These are phyloP conservation scores for Eulemur mongoz DNA, from an alignment of 2,797 vertebrate species.

Conservation along the genomic window DNA sequence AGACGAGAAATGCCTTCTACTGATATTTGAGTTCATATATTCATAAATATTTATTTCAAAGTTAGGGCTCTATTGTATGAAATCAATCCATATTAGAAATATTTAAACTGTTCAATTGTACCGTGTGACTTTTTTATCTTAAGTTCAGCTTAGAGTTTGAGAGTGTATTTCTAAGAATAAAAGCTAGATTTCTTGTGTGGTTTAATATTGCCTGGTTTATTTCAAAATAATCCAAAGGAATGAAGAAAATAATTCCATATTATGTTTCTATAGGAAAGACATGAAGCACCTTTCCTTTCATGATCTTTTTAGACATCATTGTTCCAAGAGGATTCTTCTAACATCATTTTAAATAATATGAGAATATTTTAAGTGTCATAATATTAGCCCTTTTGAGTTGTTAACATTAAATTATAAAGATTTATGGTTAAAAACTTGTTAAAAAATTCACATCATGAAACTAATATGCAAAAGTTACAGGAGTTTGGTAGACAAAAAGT, in stretches of 20 bases:
- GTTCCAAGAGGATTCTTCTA: background rate
- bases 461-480: background rate
- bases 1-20: background rate
- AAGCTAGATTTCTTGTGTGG: background rate
- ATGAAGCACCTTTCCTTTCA: background rate
- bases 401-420: constrained; percentile 31
- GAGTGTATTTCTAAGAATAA: background rate
- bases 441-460: background rate
- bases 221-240: background rate
- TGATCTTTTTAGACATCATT: background rate
- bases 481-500: background rate
- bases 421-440: background rate
- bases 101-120: background rate
- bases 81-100: background rate
- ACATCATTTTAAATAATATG: background rate
- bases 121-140: background rate
- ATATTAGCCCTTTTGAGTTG: background rate
- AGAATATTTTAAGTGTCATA: background rate
- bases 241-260: background rate
- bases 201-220: background rate
- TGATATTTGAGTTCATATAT: background rate
- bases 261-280: background rate
- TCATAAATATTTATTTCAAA: background rate
- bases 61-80: background rate
- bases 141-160: background rate